These are phyloP conservation scores for Ditula angustiorana DNA, from an alignment of 2,888 invertebrate species.

Conservation along the genomic window DNA sequence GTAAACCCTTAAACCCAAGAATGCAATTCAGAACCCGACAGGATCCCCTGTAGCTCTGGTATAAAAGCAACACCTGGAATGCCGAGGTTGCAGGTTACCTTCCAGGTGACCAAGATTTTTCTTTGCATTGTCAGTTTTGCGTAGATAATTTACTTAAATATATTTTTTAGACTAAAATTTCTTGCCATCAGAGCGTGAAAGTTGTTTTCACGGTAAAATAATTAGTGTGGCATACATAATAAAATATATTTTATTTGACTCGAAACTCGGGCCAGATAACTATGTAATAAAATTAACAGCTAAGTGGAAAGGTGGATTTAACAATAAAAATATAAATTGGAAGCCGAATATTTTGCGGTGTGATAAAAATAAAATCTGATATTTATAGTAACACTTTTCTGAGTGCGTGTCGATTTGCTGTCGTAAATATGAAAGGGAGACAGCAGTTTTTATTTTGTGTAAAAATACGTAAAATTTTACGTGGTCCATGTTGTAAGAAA, in stretches of 20 bases:
- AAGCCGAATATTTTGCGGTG: conserved; percentile 31
- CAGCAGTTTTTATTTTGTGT: conserved; percentile 22
- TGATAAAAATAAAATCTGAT: conserved; percentile 39
- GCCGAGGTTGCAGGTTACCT: too few species aligned
- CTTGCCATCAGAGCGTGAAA: neutral
- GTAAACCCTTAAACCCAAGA: too few species aligned
- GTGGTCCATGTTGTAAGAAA: conserved; percentile 16
- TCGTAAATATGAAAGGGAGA: conserved; percentile 9
- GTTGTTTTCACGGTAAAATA: too few species aligned
- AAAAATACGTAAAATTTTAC: neutral
- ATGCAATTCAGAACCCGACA: too few species aligned
- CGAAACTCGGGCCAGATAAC: conserved; percentile 10
- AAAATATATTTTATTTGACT: neutral
- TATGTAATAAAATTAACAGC: conserved; percentile 36
- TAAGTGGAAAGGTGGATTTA: conserved; percentile 35
- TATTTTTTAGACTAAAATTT: too few species aligned
- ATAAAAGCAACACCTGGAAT: too few species aligned
- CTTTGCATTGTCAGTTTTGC: too few species aligned
- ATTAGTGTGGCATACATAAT: too few species aligned
- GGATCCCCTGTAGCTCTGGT: too few species aligned
- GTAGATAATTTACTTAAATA: too few species aligned
- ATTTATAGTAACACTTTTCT: conserved; percentile 31
- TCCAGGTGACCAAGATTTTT: too few species aligned
- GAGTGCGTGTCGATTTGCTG: conserved; percentile 18
- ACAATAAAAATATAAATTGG: conserved; percentile 38